These are phyloP conservation scores for Heliconius hermathena DNA, from an alignment of 1,140 invertebrate genomes.

Conservation along the genomic window DNA sequence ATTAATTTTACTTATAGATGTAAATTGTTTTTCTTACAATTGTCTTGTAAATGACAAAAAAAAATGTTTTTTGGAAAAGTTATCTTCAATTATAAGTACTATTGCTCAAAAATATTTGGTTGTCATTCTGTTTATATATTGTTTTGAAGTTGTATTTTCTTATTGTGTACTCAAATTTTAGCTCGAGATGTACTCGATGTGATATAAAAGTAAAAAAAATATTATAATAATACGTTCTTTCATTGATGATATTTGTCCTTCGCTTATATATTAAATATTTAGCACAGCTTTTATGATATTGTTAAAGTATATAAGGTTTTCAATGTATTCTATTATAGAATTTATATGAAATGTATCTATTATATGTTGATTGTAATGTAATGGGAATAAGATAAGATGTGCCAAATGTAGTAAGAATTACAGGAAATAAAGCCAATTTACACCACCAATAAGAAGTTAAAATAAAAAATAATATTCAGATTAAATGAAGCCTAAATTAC, in stretches of 20 bases:
- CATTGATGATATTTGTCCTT: conserved; percentile 49
- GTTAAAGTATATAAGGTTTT: conserved; percentile 47
- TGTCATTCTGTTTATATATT: conserved; percentile 35
- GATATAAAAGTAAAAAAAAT: conserved; percentile 69
- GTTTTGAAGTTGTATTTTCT: conserved; percentile 29
- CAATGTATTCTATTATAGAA: conserved; percentile 45
- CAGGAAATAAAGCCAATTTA: conserved; percentile 63
- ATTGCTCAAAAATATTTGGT: conserved; percentile 62
- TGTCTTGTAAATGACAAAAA: conserved; percentile 68
- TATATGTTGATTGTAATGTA: conserved; percentile 60
- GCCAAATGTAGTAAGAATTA: conserved; percentile 68
- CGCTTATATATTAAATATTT: conserved; percentile 55
- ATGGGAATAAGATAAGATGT: conserved; percentile 56
- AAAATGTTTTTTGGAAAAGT: conserved; percentile 48
- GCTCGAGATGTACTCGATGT: conserved; percentile 69
- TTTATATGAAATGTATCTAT: conserved; percentile 62
- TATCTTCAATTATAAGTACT: conserved; percentile 55
- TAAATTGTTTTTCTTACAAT: conserved; percentile 36
- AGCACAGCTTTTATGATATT: conserved; percentile 58
- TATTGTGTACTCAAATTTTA: conserved; percentile 54
- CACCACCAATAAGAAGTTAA: background rate
- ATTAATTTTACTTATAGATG: conserved; percentile 20
- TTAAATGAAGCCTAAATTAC: background rate
- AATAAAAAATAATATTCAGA: background rate
- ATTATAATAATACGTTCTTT: conserved; percentile 60